Base-by-base conservation (phyloP, 2,113 vertebrate genomes). In the Labeo rohita region DNA sequence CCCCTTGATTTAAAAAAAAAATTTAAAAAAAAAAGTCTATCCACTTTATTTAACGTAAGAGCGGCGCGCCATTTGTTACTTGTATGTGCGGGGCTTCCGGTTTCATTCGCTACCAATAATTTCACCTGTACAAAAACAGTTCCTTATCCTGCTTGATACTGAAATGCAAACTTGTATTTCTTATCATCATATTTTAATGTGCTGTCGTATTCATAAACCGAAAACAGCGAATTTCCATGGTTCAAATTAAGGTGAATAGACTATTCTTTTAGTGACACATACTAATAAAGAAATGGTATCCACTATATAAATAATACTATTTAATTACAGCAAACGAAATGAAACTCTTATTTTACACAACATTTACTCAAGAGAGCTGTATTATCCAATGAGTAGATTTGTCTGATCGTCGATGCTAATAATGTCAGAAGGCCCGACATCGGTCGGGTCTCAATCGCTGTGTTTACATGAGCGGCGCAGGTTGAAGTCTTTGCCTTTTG, bases 401-500 rank as follows among this genome's bases (percentile, higher is more conserved):
- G 4, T 72, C 36, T 18, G 34, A 8, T 68, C 28, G 28, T 36
- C 13, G 23, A 12, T 34, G 34, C 15, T 72, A 72, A 70, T 61
- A 61, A 10, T 43, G 54, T 8, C 18, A 7, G 6, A 18, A 18
- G 66, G 66, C 66, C 34, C 12, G 6, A 66, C 2, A 36, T 68
- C 34, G 3, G 7, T n/a, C 3, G 18, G 8, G 56, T 15, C 34
- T 70, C 28, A 39, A 9, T 34, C 23, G 23, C 34, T 87, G 61
- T 93, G 94, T 95, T 95, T 95, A 70, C 34, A 68, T 21, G 65
- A 68, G 91, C 84, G 90, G 92, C 90, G 93, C 94, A 96, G 95
- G 97, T 97, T 97, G 96, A 94, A 95, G 94, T 93, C 91, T 94
- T 94, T 94, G 94, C 92, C 94, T 94, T 95, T 94, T 94, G 94